Base-by-base conservation (phyloP, 2,888 invertebrate species). In the Acrobasis suavella region DNA sequence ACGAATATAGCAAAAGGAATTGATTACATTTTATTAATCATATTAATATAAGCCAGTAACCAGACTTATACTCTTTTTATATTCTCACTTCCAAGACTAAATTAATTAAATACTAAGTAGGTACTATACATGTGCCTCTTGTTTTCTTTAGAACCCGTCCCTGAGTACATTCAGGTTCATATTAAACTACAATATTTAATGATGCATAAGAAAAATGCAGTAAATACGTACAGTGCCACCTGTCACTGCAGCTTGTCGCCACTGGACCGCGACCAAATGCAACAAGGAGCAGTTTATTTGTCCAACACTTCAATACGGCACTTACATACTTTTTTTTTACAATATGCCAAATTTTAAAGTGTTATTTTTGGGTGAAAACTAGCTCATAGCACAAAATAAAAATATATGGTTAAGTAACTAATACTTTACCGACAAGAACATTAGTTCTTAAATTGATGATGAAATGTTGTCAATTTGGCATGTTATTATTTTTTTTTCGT, bases 161-260 rank as follows among this genome's bases (percentile, higher is more conserved):
- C 32, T 32, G 52, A 55, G 22, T 60, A 14, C n/a, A 22, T 3
- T 22, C 22, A 22, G 22, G 22, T 22, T 22, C 22, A 2, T 22
- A 22, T 22, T 22, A 22, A 62, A 58, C 58, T n/a, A n/a, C n/a
- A n/a, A n/a, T n/a, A 68, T 50, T 69, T 69, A 71, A 74, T 78
- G 72, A 76, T 70, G 75, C 75, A 70, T 74, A 67, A 72, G 72
- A 76, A 73, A 73, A 76, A 72, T 67, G 62, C 64, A 63, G 65
- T 37, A 64, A 67, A 69, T 73, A 17, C 65, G 60, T 58, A 52
- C 46, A 58, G 63, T 46, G 16, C 67, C 66, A 72, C 71, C 68
- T 69, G 71, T 74, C 71, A 65, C 69, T 69, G 62, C 37, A 12
- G 59, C 66, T 68, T n/a, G 62, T 59, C 22, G 55, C 62, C 69